Conservation (phyloP, 37 sponge, comb jelly and placozoan species). For the Beroe ovata region DNA sequence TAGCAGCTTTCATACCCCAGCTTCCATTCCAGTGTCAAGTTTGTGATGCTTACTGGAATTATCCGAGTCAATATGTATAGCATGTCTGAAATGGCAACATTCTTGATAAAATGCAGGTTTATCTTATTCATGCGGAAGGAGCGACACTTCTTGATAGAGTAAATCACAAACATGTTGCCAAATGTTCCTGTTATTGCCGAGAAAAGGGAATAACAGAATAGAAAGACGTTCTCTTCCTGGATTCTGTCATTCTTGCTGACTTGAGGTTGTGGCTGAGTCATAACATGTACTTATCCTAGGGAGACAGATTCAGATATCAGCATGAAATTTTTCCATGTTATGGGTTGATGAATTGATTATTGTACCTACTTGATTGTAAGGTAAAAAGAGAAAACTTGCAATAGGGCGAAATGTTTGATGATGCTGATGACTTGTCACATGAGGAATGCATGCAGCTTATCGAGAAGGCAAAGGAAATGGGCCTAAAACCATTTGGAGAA, state of each 20-base stretch:
- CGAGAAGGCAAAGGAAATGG: neutral
- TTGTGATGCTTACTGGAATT: constrained; percentile 27
- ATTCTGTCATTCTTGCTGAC: neutral
- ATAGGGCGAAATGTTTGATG: constrained; percentile 38
- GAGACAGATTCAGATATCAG: too few relatives aligned
- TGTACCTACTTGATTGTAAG: too few relatives aligned
- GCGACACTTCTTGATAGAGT: neutral
- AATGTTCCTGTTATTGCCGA: neutral
- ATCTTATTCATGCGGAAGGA: constrained; percentile 5
- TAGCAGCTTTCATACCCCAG: constrained; percentile 1
- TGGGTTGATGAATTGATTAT: too few relatives aligned
- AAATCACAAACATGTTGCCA: constrained; percentile 21
- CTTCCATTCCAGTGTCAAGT: constrained; percentile 21
- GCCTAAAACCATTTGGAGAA: constrained; percentile 33
- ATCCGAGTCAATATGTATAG: constrained; percentile 16
- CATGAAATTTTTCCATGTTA: too few relatives aligned
- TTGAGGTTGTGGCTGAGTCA: neutral
- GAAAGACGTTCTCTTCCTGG: neutral
- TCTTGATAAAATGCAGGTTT: constrained; percentile 14
- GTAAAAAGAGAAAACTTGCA: too few relatives aligned
- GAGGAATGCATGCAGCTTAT: constrained; percentile 5
- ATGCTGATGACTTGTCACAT: neutral
- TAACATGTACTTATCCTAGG: too few relatives aligned
- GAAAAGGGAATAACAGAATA: constrained; percentile 36
- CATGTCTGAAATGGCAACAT: constrained; percentile 22